Base-by-base conservation (phyloP, 2,888 invertebrate species). In the Coleophora deauratella region DNA sequence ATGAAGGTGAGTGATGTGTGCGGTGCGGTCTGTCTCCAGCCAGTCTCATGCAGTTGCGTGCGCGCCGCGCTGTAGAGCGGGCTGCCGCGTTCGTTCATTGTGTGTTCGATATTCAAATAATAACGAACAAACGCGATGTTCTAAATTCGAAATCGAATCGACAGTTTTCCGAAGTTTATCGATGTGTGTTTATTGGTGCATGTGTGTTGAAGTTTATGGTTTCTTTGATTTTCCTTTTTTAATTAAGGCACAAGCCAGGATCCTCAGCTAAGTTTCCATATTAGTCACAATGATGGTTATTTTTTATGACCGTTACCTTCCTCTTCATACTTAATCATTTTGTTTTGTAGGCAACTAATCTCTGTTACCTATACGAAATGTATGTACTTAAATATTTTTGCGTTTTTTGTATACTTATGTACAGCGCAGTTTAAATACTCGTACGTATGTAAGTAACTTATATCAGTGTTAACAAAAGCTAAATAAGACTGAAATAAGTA, bases 31-130 rank as follows among this genome's bases (percentile, higher is more conserved):
- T 54, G 81, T 69, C 82, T 82, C 82, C 82, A 68, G 71, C 55
- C 75, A 82, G 84, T 84, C 84, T 84, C 73, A 60, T 60, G 59
- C 56, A 69, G 77, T 59, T 63, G 79, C 80, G 79, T 78, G 62
- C 51, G 76, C 78, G 77, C 65, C 71, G 76, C 72, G 3, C 21
- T 21, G 64, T n/a, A n/a, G n/a, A 71, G 21, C 53, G 51, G 51
- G 52, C 41, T 55, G 55, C 48, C 55, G 59, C 52, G 57, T 49
- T 46, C 44, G 45, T 60, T 64, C 60, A 59, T 57, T 66, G 66
- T 56, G 47, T 64, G 71, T 59, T 64, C 66, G 70, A 62, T 60
- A 11, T 31, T 31, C 58, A 51, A n/a, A 47, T 64, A 71, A 58
- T 64, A 62, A 59, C 66, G 72, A 62, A 61, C 59, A 51, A 50